These are phyloP conservation scores for Cyprinodon brontotheroides DNA, from an alignment of 2,113 vertebrate species.

Conservation along the genomic window DNA sequence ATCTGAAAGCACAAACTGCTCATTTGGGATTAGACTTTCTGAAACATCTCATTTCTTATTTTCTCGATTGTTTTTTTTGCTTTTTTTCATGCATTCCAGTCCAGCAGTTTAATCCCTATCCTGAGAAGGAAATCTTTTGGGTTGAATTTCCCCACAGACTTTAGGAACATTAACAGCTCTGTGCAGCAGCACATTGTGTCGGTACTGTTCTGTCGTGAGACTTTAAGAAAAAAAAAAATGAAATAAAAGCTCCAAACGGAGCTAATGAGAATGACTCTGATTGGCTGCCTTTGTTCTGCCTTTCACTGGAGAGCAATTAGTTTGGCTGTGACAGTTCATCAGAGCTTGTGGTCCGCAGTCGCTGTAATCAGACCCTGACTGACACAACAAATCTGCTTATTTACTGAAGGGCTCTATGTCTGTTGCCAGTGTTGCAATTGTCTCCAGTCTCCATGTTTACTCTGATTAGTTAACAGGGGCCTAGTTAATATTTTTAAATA, in stretches of 20 bases:
- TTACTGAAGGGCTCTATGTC: neutral
- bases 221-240: slow-evolving; percentile 1
- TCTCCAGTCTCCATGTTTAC: neutral
- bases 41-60: neutral
- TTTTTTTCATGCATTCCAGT: slow-evolving; percentile 2
- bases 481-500: neutral
- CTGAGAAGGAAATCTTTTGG: neutral
- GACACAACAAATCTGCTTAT: slow-evolving; percentile 7
- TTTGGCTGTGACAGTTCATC: slow-evolving; percentile 39
- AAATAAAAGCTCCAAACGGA: slow-evolving; percentile 28
- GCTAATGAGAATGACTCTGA: slow-evolving; percentile 56
- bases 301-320: slow-evolving; percentile 44
- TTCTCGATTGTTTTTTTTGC: neutral
- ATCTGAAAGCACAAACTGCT: neutral
- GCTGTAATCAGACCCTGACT: slow-evolving; percentile 18
- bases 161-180: neutral
- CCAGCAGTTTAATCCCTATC: neutral
- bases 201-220: slow-evolving; percentile 1
- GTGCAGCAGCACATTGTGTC: neutral
- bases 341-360: slow-evolving; percentile 17
- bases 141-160: neutral
- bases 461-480: slow-evolving; percentile 1
- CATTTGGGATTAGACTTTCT: neutral
- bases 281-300: slow-evolving; percentile 48
- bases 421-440: neutral